Conservation (phyloP, 2,113 vertebrate species). For the Mola mola region DNA sequence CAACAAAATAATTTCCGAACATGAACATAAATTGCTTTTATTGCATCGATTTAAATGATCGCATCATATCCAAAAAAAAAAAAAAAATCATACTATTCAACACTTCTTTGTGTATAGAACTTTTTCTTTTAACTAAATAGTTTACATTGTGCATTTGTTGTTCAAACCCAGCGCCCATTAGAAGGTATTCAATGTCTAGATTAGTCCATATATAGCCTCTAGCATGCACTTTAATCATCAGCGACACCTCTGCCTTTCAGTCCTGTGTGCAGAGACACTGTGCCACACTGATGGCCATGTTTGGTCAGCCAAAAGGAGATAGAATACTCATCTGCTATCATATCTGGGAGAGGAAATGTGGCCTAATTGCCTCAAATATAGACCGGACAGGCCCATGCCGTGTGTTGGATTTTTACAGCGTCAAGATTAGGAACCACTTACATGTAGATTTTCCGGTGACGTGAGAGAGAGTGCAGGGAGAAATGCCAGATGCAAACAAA, state of each 20-base stretch:
- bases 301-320: constrained; percentile 83
- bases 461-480: constrained; percentile 36
- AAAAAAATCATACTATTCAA: constrained; percentile 12
- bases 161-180: constrained; percentile 32
- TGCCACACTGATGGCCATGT: constrained; percentile 86
- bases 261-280: constrained; percentile 71
- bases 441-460: constrained; percentile 73
- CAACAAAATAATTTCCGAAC: constrained; percentile 52
- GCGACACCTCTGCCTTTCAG: constrained; percentile 84
- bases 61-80: no score
- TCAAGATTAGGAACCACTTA: constrained; percentile 78
- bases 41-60: constrained; percentile 47
- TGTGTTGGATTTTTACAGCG: constrained; percentile 77
- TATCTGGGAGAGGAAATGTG: constrained; percentile 64
- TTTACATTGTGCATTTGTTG: constrained; percentile 32
- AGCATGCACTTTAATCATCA: constrained; percentile 74
- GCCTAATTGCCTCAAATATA: constrained; percentile 80
- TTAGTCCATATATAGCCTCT: constrained; percentile 76
- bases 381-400: constrained; percentile 69
- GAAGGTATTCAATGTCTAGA: constrained; percentile 56
- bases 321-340: constrained; percentile 82
- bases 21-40: constrained; percentile 51
- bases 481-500: constrained; percentile 24
- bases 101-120: constrained; percentile 10
- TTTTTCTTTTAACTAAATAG: constrained; percentile 5